Base-by-base conservation (phyloP, 1,140 invertebrate genomes). In the Cardiocondyla obscurior region DNA sequence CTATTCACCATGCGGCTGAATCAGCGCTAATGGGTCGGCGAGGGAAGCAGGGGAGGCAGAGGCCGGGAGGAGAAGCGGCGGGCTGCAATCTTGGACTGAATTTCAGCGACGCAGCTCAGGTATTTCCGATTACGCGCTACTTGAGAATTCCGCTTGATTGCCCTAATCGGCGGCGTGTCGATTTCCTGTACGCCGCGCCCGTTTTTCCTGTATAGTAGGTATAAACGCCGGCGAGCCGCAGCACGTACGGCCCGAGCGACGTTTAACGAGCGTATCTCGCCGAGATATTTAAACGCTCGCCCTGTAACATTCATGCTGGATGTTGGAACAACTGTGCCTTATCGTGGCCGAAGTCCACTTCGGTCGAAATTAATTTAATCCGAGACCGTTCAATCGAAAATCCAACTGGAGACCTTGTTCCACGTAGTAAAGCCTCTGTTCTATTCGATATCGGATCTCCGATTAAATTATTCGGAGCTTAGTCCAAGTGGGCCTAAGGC, bases 71-170 rank as follows among this genome's bases (percentile, higher is more conserved):
- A n/a, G 19, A 19, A 10, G 7, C 0, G 12, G 22, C 53, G 25
- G 5, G 6, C 74, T 79, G 74, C 60, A 67, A 79, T 67, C 60
- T 65, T 53, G 46, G 60, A 16, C 73, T 64, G 19, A 79, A 79
- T 79, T 79, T 79, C 74, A 79, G 60, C 74, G 60, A 67, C 74
- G 62, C 46, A 67, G 62, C 60, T 79, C 74, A 79, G 62, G 74
- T 79, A 79, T 79, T 79, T 79, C 46, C 60, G 74, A 79, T 79
- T 79, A 79, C 60, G 64, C 74, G 73, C 73, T 67, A 67, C 33
- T 79, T 51, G 74, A 79, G 74, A 79, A 65, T 79, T 79, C 74
- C 60, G 33, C 60, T 67, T 39, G 74, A 74, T 74, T 33, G 55
- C 39, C 55, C 57, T 74, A 74, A 74, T 74, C 72, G 60, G 33